Percentiles rank a stretch among this genome's conserved stretches.
Evolutionary conservation across 2,888 invertebrate genomes (phyloP).

Genomic region (Tubiluchus corallicola): DNA sequence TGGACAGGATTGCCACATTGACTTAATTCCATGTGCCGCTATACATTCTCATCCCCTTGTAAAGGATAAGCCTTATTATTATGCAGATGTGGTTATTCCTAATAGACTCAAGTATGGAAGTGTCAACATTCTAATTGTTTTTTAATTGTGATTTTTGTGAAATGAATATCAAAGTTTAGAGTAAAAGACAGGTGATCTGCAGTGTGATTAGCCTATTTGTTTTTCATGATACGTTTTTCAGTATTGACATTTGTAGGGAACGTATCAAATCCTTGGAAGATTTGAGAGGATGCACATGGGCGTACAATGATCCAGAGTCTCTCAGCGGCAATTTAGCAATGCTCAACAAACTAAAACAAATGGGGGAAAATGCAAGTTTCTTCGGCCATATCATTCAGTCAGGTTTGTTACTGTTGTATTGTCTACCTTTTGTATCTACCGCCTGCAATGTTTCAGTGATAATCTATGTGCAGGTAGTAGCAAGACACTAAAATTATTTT

Average conservation of each 20-base stretch:
- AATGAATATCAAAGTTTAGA: too few relatives aligned
- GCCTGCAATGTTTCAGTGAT: too few relatives aligned
- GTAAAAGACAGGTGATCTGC: too few relatives aligned
- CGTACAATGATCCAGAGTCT: constrained; percentile 37
- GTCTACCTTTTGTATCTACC: too few relatives aligned
- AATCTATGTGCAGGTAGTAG: too few relatives aligned
- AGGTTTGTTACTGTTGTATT: too few relatives aligned
- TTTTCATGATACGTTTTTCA: too few relatives aligned
- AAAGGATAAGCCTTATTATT: not conserved
- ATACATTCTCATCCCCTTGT: not conserved
- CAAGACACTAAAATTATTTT: too few relatives aligned
- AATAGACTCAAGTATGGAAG: not conserved
- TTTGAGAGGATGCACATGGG: constrained; percentile 39
- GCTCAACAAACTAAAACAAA: constrained; percentile 35
- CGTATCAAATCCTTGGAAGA: constrained; percentile 39
- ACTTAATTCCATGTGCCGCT: not conserved
- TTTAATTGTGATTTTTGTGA: too few relatives aligned
- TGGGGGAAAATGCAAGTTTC: constrained; percentile 41
- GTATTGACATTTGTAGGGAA: constrained; percentile 27
- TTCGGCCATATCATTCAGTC: constrained; percentile 35
- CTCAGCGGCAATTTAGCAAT: constrained; percentile 38
- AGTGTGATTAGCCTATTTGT: too few relatives aligned
- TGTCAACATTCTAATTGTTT: too few relatives aligned
- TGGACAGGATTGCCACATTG: not conserved
- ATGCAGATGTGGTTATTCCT: not conserved